These are phyloP conservation scores for Trypoxylus dichotomus DNA, from an alignment of 1,140 invertebrate species.

Conservation along the genomic window DNA sequence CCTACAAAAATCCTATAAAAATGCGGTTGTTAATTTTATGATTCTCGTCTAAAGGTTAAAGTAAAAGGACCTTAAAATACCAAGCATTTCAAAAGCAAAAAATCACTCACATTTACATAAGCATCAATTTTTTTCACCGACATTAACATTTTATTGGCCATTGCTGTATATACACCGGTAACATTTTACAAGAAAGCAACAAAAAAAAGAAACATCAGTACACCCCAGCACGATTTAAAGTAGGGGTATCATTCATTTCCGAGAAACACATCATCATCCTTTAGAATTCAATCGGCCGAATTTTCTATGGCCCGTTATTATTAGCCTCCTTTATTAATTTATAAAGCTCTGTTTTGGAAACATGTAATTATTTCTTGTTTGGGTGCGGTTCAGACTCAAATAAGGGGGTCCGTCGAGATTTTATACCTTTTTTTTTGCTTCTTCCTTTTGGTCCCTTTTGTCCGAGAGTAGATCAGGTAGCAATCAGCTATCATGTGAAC, in stretches of 20 bases:
- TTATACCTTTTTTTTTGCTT: neutral
- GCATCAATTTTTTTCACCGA: too few relatives aligned
- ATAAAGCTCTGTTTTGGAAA: slow-evolving; percentile 3
- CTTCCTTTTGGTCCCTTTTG: neutral
- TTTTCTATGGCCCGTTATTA: neutral
- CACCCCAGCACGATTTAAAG: too few relatives aligned
- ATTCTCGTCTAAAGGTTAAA: too few relatives aligned
- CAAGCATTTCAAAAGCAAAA: too few relatives aligned
- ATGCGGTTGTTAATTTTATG: too few relatives aligned
- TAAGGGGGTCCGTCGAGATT: neutral
- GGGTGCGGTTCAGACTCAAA: neutral
- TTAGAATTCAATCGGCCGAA: neutral
- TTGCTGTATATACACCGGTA: too few relatives aligned
- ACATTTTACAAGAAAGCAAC: too few relatives aligned
- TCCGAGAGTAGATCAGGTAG: neutral
- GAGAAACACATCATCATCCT: neutral
- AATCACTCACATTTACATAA: too few relatives aligned
- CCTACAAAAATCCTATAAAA: too few relatives aligned
- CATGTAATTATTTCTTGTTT: slow-evolving; percentile 4
- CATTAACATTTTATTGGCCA: too few relatives aligned
- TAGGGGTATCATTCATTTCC: neutral
- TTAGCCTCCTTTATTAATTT: neutral
- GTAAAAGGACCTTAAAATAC: too few relatives aligned
- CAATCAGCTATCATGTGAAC: neutral
- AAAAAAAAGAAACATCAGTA: too few relatives aligned